A percentile compares a stretch with the other conserved stretches of the same genome.
These are phyloP conservation scores for Accipiter cooperii DNA, from an alignment of 2,113 vertebrate genomes.

Conservation along the genomic window DNA sequence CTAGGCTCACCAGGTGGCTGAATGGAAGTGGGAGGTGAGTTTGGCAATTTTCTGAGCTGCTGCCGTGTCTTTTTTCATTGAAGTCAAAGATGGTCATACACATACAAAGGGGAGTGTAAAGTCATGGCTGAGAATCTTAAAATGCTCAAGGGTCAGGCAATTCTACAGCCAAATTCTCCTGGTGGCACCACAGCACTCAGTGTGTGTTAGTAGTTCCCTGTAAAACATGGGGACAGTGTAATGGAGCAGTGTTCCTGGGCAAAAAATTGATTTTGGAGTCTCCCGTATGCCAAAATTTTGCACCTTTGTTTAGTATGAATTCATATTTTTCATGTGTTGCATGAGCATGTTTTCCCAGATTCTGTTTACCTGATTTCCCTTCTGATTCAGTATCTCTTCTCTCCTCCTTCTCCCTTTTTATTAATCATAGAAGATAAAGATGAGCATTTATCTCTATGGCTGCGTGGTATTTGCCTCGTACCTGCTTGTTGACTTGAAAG, in stretches of 20 bases:
- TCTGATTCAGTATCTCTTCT: slow-evolving; percentile 46
- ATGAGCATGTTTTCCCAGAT: slow-evolving; percentile 21
- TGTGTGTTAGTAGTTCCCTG: not conserved
- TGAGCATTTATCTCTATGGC: slow-evolving; percentile 22
- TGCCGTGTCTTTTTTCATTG: not conserved
- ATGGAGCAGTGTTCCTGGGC: not conserved
- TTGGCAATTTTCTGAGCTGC: not conserved
- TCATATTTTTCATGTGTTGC: not conserved
- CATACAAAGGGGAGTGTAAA: not conserved
- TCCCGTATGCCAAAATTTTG: not conserved
- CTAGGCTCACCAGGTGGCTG: not conserved
- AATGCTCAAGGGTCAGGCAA: not conserved
- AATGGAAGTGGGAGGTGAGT: not conserved
- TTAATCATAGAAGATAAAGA: not conserved
- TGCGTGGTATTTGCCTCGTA: not conserved
- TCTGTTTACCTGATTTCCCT: slow-evolving; percentile 54
- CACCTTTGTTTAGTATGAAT: slow-evolving; percentile 2
- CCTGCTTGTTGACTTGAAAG: not conserved
- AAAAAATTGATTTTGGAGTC: not conserved
- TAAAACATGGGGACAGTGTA: not conserved
- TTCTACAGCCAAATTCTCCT: not conserved
- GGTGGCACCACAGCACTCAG: not conserved
- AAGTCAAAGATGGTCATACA: not conserved
- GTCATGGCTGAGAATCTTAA: not conserved
- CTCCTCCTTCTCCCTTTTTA: not conserved